Percentiles rank a stretch among this genome's conserved stretches.
Conservation (phyloP, 1,140 invertebrate genomes). For the Magallana gigas region DNA sequence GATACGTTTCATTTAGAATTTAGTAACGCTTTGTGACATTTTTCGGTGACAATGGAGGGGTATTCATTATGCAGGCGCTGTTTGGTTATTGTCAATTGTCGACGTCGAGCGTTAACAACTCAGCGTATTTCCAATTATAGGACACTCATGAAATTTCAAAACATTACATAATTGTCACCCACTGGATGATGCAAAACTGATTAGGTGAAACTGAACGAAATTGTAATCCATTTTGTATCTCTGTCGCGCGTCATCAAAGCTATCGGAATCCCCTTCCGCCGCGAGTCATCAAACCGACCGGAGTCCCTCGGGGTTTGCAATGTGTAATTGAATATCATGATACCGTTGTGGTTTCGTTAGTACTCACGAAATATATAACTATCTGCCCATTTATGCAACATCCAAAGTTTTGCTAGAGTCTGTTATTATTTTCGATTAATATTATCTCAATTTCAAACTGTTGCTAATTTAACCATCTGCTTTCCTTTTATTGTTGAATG, state of each 20-base stretch:
- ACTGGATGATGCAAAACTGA: slow-evolving; percentile 16
- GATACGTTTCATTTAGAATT: not conserved
- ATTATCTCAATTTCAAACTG: too few species aligned
- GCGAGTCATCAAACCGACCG: not conserved
- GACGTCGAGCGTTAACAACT: not conserved
- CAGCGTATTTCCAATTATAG: not conserved
- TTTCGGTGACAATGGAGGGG: not conserved
- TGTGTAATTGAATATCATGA: slow-evolving; percentile 14
- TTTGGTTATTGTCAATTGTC: slow-evolving; percentile 31
- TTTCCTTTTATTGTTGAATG: too few species aligned
- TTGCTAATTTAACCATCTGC: too few species aligned
- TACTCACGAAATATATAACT: too few species aligned
- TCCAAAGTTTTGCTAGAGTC: too few species aligned
- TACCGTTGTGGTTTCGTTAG: not conserved
- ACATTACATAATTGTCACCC: slow-evolving; percentile 25
- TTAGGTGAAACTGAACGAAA: slow-evolving; percentile 19
- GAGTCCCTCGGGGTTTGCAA: not conserved
- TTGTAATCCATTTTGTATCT: slow-evolving; percentile 8
- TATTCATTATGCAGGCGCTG: slow-evolving; percentile 10
- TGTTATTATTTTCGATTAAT: too few species aligned
- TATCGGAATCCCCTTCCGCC: not conserved
- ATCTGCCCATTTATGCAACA: too few species aligned
- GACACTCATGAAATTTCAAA: slow-evolving; percentile 22
- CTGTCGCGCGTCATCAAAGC: slow-evolving; percentile 24
- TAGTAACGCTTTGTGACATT: not conserved